These are phyloP conservation scores for Alca torda DNA, from an alignment of 2,797 vertebrate species.

Conservation along the genomic window DNA sequence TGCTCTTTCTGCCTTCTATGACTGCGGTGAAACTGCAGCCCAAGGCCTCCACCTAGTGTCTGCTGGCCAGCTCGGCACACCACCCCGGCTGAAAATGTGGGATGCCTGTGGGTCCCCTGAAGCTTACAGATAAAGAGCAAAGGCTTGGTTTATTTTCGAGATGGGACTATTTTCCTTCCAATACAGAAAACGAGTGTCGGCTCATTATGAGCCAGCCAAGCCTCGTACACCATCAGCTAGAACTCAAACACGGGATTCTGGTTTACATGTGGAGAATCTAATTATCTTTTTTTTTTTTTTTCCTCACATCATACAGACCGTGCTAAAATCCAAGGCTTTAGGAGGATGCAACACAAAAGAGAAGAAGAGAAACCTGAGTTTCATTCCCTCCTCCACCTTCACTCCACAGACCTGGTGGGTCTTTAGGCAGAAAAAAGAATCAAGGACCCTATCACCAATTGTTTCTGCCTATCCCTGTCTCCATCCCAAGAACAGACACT, in stretches of 20 bases:
- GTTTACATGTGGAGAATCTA: neutral
- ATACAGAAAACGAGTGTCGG: neutral
- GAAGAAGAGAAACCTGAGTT: neutral
- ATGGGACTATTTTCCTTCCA: neutral
- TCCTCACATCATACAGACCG: neutral
- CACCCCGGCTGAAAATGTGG: neutral
- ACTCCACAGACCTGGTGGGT: neutral
- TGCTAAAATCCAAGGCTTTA: neutral
- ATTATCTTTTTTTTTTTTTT: neutral
- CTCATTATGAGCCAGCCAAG: neutral
- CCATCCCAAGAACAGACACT: neutral
- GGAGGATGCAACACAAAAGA: neutral
- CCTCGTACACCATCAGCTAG: neutral
- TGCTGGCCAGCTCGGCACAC: neutral
- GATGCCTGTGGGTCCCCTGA: neutral
- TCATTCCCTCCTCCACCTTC: neutral
- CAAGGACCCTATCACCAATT: neutral
- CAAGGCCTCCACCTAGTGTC: conserved; percentile 72
- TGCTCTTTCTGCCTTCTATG: neutral
- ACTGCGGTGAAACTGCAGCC: conserved; percentile 28
- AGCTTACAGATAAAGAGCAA: neutral
- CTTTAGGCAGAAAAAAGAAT: neutral
- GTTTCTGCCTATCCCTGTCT: neutral
- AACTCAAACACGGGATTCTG: neutral
- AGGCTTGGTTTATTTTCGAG: neutral